These are phyloP conservation scores for Pegoplata infirma DNA, from an alignment of 2,888 invertebrate genomes.

Conservation along the genomic window DNA sequence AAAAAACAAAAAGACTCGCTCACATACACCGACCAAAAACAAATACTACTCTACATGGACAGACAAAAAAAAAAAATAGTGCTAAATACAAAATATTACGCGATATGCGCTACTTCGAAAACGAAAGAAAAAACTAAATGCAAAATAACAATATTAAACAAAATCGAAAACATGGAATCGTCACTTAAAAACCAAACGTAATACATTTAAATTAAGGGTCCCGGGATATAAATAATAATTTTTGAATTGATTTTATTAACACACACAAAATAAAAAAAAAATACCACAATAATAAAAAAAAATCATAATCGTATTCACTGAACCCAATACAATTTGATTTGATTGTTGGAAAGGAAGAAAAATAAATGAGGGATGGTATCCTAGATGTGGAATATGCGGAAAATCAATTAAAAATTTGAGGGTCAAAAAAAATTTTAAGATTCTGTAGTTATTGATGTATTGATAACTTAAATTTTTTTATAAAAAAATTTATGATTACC, in stretches of 20 bases:
- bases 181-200: slow-evolving; percentile 57
- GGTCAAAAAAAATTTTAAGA: too few relatives aligned
- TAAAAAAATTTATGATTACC: too few relatives aligned
- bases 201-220: slow-evolving; percentile 60
- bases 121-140: background rate
- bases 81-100: slow-evolving; percentile 48
- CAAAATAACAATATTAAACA: slow-evolving; percentile 31
- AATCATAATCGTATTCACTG: slow-evolving; percentile 44
- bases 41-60: slow-evolving; percentile 1
- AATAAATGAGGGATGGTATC: too few relatives aligned
- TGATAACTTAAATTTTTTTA: too few relatives aligned
- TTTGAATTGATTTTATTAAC: slow-evolving; percentile 61
- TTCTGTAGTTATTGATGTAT: too few relatives aligned
- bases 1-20: slow-evolving; percentile 55
- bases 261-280: slow-evolving; percentile 25
- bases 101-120: slow-evolving; percentile 22
- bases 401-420: too few relatives aligned
- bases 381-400: too few relatives aligned
- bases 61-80: slow-evolving; percentile 31
- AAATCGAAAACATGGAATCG: slow-evolving; percentile 61
- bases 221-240: slow-evolving; percentile 58
- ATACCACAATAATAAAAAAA: slow-evolving; percentile 4
- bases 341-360: slow-evolving; percentile 42
- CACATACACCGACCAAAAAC: slow-evolving; percentile 22
- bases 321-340: slow-evolving; percentile 59